These are phyloP conservation scores for Eonycteris spelaea DNA, from an alignment of 2,113 vertebrate genomes.

Conservation along the genomic window DNA sequence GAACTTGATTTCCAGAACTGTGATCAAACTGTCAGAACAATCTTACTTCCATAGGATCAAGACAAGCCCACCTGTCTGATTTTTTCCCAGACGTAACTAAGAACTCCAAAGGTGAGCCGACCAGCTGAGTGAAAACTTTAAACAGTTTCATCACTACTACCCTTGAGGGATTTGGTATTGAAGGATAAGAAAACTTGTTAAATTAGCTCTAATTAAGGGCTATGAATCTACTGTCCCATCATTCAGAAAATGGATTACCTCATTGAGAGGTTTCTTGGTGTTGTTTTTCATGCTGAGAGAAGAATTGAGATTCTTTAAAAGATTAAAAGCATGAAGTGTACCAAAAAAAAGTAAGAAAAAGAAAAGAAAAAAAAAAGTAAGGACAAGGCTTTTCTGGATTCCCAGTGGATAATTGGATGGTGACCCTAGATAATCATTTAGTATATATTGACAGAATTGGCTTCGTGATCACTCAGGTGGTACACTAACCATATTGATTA, in stretches of 20 bases:
- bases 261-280: background rate
- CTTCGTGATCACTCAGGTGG: background rate
- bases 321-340: background rate
- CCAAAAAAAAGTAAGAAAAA: background rate
- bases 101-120: slow-evolving; percentile 51
- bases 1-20: slow-evolving; percentile 59
- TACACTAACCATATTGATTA: background rate
- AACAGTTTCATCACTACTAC: slow-evolving; percentile 58
- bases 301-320: slow-evolving; percentile 32
- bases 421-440: background rate
- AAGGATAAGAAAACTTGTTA: slow-evolving; percentile 49
- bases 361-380: background rate
- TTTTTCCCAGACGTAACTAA: slow-evolving; percentile 20
- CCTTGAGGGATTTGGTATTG: slow-evolving; percentile 47
- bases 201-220: slow-evolving; percentile 66
- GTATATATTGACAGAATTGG: background rate
- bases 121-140: slow-evolving; percentile 43
- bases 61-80: slow-evolving; percentile 28
- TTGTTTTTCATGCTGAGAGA: background rate
- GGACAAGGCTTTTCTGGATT: background rate
- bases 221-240: background rate
- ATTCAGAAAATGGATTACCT: slow-evolving; percentile 49
- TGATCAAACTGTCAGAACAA: slow-evolving; percentile 49
- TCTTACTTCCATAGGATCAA: slow-evolving; percentile 12
- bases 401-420: background rate